A percentile compares a stretch with the other conserved stretches of the same genome.
These are phyloP conservation scores for Tenebrosternarchus preto DNA, from an alignment of 2,113 vertebrate genomes.

Conservation along the genomic window DNA sequence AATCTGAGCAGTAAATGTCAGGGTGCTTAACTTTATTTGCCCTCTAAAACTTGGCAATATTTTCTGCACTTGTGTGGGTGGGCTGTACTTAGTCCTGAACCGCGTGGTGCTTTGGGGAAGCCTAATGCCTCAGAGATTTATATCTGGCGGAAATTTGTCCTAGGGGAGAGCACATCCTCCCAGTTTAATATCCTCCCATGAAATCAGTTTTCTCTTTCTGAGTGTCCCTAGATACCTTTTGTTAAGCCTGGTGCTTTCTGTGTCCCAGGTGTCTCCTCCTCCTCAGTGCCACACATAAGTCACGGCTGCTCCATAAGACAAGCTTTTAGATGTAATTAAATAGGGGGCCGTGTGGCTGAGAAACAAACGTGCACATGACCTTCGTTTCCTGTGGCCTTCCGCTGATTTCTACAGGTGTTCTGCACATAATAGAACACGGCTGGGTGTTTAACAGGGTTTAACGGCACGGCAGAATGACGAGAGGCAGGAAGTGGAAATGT, in stretches of 20 bases:
- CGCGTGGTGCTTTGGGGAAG: conserved; percentile 46
- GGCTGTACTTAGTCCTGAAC: conserved; percentile 44
- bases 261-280: conserved; percentile 29
- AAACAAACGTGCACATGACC: conserved; percentile 12
- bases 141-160: conserved; percentile 56
- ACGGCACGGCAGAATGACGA: conserved; percentile 4
- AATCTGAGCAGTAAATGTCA: conserved; percentile 59
- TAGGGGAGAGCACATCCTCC: conserved; percentile 43
- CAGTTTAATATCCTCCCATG: conserved; percentile 58
- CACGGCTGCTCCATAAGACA: conserved; percentile 32
- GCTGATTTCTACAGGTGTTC: conserved; percentile 32
- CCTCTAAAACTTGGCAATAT: conserved; percentile 54
- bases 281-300: conserved; percentile 30
- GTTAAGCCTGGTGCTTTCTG: conserved; percentile 27
- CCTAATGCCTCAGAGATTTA: conserved; percentile 51
- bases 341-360: conserved; percentile 1
- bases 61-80: conserved; percentile 49
- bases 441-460: conserved; percentile 24
- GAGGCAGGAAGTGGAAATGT: conserved; percentile 15
- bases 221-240: conserved; percentile 51
- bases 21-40: conserved; percentile 58
- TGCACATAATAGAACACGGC: conserved; percentile 13
- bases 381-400: conserved; percentile 6
- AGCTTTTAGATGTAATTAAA: conserved; percentile 36
- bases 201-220: conserved; percentile 55